Evolutionary conservation across 2,797 vertebrate species (phyloP).

Genomic region (Rachycentron canadum): DNA sequence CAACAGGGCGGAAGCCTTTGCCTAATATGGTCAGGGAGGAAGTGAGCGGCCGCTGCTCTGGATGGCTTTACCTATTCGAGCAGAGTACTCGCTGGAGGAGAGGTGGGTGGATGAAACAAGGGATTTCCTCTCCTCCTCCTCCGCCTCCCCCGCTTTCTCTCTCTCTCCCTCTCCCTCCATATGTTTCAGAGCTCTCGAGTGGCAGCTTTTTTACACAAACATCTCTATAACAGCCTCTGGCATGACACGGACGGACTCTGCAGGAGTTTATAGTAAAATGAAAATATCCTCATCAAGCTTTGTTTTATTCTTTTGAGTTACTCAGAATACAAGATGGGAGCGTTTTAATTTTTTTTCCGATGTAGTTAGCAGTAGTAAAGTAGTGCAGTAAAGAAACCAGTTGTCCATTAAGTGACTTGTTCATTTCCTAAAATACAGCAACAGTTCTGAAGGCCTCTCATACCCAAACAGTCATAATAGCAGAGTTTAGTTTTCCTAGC

Average conservation of each 20-base stretch:
- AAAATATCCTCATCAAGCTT: slow-evolving; percentile 20
- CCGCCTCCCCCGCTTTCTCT: slow-evolving; percentile 27
- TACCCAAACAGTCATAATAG: too few relatives aligned
- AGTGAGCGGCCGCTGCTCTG: slow-evolving; percentile 50
- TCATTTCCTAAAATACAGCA: too few relatives aligned
- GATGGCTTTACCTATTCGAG: slow-evolving; percentile 56
- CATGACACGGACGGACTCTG: slow-evolving; percentile 28
- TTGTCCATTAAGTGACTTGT: not conserved
- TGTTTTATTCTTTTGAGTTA: slow-evolving; percentile 9
- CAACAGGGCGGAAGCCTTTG: slow-evolving; percentile 73
- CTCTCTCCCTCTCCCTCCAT: slow-evolving; percentile 50
- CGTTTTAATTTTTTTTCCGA: too few relatives aligned
- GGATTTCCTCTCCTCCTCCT: slow-evolving; percentile 77
- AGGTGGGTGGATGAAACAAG: slow-evolving; percentile 79
- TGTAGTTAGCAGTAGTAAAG: too few relatives aligned
- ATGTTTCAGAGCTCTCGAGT: slow-evolving; percentile 60
- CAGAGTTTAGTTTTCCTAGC: too few relatives aligned
- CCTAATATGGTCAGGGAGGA: slow-evolving; percentile 76
- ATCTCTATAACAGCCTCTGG: slow-evolving; percentile 56
- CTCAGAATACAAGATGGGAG: too few relatives aligned
- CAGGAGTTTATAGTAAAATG: slow-evolving; percentile 23
- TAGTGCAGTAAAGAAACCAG: not conserved
- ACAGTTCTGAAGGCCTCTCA: too few relatives aligned
- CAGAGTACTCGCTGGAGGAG: slow-evolving; percentile 57
- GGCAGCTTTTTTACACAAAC: slow-evolving; percentile 65